phyloP scores from a whole-genome alignment of 2,888 invertebrate species.

The Drosophila leonis region DNA sequence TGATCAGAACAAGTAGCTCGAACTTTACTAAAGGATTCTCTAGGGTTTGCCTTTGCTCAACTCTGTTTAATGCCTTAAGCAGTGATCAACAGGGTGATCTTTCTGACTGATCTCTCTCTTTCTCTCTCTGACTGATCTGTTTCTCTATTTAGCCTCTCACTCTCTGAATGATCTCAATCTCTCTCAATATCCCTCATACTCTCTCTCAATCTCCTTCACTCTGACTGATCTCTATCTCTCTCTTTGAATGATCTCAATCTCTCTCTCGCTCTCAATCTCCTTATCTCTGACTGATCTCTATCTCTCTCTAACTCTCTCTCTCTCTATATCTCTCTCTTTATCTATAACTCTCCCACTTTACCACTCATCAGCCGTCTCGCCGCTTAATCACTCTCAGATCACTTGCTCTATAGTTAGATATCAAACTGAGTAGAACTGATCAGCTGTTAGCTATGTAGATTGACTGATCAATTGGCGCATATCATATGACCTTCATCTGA shows the following conservation, averaged over 20 bases:
- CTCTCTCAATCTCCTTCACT: neutral
- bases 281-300: neutral
- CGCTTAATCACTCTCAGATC: neutral
- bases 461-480: slow-evolving; percentile 58
- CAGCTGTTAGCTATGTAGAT: slow-evolving; percentile 47
- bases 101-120: neutral
- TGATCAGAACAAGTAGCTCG: no score
- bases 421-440: slow-evolving; percentile 10
- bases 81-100: no score
- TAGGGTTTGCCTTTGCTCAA: no score
- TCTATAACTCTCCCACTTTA: neutral
- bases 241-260: neutral
- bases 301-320: neutral
- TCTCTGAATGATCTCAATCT: neutral
- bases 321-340: neutral
- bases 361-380: neutral
- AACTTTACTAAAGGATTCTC: no score
- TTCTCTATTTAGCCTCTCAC: neutral
- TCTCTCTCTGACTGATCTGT: neutral
- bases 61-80: no score
- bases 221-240: neutral
- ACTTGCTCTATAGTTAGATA: neutral
- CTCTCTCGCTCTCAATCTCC: neutral
- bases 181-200: no score
- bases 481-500: slow-evolving; percentile 52